Conservation (phyloP, 2,797 vertebrate genomes). For the Prionace glauca region DNA sequence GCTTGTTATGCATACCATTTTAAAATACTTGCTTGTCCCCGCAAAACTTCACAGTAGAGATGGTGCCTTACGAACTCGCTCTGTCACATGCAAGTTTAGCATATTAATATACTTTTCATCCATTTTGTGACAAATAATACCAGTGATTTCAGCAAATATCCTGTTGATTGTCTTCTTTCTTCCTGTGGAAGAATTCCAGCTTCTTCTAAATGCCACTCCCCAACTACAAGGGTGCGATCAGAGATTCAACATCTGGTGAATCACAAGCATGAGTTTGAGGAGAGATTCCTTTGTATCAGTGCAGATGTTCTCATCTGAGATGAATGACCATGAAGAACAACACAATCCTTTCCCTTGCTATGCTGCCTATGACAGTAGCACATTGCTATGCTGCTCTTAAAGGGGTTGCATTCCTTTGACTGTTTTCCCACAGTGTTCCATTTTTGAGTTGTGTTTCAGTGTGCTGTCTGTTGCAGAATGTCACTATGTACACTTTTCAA, state of each 20-base stretch:
- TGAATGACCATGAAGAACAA: conserved; percentile 33
- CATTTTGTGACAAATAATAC: background rate
- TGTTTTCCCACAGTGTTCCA: background rate
- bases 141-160: background rate
- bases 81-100: background rate
- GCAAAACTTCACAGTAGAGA: background rate
- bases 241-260: conserved; percentile 21
- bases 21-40: background rate
- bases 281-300: background rate
- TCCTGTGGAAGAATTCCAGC: background rate
- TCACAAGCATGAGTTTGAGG: conserved; percentile 15
- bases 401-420: background rate
- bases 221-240: background rate
- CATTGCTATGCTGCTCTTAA: background rate
- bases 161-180: background rate
- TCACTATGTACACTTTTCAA: background rate
- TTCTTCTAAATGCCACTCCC: background rate
- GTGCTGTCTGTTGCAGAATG: background rate
- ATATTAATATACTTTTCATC: background rate
- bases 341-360: background rate
- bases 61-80: background rate
- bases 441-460: background rate
- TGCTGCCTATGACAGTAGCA: background rate
- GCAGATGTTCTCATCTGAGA: conserved; percentile 29
- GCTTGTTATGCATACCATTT: background rate